phyloP scores from a whole-genome alignment of 1,140 invertebrate species.

The Amphibalanus amphitrite region DNA sequence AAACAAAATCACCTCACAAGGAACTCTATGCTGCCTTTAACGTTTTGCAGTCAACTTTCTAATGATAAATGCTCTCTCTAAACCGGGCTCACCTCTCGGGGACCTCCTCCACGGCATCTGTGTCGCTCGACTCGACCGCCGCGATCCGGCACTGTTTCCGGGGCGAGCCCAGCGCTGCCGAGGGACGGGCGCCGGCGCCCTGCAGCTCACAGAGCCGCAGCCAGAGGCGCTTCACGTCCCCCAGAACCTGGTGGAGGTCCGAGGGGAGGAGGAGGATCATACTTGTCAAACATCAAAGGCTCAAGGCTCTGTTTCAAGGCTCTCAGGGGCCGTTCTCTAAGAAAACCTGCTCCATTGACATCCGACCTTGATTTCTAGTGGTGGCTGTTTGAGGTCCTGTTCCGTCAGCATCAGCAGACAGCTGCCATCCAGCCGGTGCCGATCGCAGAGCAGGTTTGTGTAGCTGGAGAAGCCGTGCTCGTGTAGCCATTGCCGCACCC shows the following conservation, averaged over 20 bases:
- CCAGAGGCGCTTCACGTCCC: background rate
- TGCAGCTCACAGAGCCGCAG: background rate
- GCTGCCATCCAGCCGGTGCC: background rate
- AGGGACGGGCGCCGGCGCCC: no score
- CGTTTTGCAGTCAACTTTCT: no score
- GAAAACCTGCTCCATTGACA: no score
- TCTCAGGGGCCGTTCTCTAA: no score
- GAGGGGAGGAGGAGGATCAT: no score
- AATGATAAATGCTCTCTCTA: no score
- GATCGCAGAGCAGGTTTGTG: background rate
- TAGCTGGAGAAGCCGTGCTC: background rate
- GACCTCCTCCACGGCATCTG: background rate
- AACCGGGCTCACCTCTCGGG: background rate
- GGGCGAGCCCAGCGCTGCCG: background rate
- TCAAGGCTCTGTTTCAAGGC: no score
- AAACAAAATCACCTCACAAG: no score
- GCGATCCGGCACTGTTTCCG: background rate
- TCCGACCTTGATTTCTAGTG: background rate
- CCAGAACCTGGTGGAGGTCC: background rate
- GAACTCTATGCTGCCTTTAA: no score
- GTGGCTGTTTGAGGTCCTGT: background rate
- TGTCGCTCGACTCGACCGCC: background rate
- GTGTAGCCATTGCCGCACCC: background rate
- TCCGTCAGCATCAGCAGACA: background rate
- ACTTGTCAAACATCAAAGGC: no score